Percentiles rank a stretch among this genome's conserved stretches.
phyloP scores from a whole-genome alignment of 2,113 vertebrate genomes.

The Phrynosoma blainvillii region DNA sequence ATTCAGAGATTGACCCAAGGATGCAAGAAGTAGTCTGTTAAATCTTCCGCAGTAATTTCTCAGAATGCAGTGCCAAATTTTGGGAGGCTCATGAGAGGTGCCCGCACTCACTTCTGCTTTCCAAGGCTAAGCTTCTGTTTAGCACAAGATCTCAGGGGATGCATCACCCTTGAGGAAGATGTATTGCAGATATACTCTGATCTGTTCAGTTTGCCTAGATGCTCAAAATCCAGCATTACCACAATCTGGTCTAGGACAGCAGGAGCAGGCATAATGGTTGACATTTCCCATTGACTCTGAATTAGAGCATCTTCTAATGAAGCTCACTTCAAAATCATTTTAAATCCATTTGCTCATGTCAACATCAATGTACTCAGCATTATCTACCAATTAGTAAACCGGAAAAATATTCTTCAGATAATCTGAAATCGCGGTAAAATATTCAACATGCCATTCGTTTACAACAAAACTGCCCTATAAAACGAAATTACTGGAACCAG shows the following conservation, averaged over 20 bases:
- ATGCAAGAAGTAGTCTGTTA: background rate
- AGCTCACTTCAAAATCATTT: conserved; percentile 77
- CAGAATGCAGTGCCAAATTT: too few species aligned
- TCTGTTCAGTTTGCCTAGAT: fast-evolving
- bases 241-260: background rate
- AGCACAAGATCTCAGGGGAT: background rate
- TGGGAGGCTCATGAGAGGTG: background rate
- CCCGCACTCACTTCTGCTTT: background rate
- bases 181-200: fast-evolving
- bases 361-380: conserved; percentile 80
- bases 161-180: fast-evolving
- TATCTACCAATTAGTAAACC: conserved; percentile 83
- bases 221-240: background rate
- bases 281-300: conserved; percentile 75
- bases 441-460: conserved; percentile 77
- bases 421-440: conserved; percentile 79
- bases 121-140: background rate
- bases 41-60: background rate
- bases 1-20: background rate
- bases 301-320: conserved; percentile 79
- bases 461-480: conserved; percentile 77
- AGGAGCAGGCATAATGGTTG: background rate
- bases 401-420: conserved; percentile 80
- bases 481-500: conserved; percentile 79
- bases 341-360: conserved; percentile 82